Evolutionary conservation across 2,113 vertebrate genomes (phyloP).

Genomic region (Sphaerodactylus townsendi): DNA sequence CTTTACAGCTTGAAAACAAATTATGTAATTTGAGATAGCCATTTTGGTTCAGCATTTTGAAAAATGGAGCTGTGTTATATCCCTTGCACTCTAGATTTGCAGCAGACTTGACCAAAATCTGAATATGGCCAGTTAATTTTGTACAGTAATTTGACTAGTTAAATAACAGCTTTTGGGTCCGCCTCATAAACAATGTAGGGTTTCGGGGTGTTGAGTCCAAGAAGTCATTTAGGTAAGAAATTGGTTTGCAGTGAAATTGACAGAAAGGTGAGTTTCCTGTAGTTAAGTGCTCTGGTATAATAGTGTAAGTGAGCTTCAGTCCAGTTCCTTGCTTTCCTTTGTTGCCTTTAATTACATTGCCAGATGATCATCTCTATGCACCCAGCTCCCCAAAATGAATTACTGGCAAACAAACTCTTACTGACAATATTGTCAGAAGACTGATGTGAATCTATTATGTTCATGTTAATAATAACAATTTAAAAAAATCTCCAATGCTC

Average conservation of each 20-base stretch:
- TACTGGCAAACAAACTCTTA: conserved; percentile 64
- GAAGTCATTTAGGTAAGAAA: neutral
- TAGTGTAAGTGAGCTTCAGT: conserved; percentile 35
- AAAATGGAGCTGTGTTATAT: too few relatives aligned
- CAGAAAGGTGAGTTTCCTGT: conserved; percentile 1
- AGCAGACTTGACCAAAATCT: neutral
- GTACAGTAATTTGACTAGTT: neutral
- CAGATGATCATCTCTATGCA: conserved; percentile 49
- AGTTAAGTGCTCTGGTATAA: conserved; percentile 16
- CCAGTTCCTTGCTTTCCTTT: conserved; percentile 42
- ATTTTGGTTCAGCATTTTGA: too few relatives aligned
- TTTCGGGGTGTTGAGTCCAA: neutral
- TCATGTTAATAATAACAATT: conserved; percentile 57
- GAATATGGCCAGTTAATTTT: too few relatives aligned
- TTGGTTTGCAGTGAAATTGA: neutral
- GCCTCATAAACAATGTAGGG: neutral
- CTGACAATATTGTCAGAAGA: conserved; percentile 70
- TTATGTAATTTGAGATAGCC: too few relatives aligned
- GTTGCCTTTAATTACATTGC: conserved; percentile 71
- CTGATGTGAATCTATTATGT: conserved; percentile 57
- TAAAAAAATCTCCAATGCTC: conserved; percentile 65
- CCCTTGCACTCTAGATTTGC: too few relatives aligned
- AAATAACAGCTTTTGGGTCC: neutral
- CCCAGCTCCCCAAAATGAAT: conserved; percentile 62
- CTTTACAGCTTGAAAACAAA: too few relatives aligned